Conservation (phyloP, 2,797 vertebrate species). For the Rhinogobio ventralis region DNA sequence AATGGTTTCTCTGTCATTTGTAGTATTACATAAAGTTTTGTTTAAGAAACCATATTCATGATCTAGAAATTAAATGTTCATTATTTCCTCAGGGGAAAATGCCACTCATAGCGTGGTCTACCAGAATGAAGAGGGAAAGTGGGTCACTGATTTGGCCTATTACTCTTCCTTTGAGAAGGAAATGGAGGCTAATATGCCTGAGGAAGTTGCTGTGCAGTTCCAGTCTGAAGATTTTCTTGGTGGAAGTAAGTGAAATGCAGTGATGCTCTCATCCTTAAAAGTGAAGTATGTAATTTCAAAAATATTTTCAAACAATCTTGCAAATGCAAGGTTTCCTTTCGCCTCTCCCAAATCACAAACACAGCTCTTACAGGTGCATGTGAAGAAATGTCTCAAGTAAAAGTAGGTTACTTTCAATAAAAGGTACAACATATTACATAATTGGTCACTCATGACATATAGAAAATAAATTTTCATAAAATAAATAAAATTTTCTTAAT, state of each 20-base stretch:
- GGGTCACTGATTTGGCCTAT: conserved; percentile 98
- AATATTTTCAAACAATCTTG: background rate
- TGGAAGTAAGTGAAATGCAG: conserved; percentile 80
- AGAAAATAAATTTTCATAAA: too few species aligned
- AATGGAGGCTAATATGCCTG: conserved; percentile 63
- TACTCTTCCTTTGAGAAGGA: conserved; percentile 91
- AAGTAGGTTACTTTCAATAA: background rate
- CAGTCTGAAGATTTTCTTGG: conserved; percentile 84
- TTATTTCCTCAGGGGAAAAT: conserved; percentile 63
- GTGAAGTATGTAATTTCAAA: background rate
- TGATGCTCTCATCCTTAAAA: background rate
- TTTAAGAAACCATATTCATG: background rate
- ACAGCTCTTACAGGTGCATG: background rate
- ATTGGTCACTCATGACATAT: too few species aligned
- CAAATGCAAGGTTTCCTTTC: background rate
- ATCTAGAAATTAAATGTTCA: conserved; percentile 28
- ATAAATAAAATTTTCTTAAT: too few species aligned
- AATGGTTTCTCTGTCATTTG: background rate
- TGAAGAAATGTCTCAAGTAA: background rate
- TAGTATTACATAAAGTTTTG: background rate
- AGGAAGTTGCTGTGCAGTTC: conserved; percentile 64
- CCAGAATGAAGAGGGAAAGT: conserved; percentile 94
- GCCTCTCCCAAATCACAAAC: background rate
- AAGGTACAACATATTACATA: background rate
- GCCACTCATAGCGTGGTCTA: conserved; percentile 84